Conservation (phyloP, 1,140 invertebrate species). For the Drosophila tropicalis region DNA sequence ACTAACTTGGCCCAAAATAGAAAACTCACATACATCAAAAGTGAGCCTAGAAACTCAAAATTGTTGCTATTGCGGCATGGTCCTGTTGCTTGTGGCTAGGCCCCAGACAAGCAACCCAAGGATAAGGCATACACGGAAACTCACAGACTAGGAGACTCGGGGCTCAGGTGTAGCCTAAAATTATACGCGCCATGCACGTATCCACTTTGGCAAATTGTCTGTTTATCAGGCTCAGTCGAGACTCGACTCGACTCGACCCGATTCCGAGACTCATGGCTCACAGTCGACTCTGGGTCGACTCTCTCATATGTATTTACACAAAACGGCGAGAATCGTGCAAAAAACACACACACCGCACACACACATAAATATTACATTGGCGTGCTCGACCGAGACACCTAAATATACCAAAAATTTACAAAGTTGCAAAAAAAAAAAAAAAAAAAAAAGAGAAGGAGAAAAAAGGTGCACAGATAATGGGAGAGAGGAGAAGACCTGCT, state of each 20-base stretch:
- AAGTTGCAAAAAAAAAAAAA: constrained; percentile 66
- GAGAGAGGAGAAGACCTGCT: background rate
- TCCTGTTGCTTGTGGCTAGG: constrained; percentile 15
- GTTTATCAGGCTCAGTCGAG: constrained; percentile 66
- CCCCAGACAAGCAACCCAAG: constrained; percentile 14
- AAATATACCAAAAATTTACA: constrained; percentile 82
- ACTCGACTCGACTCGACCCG: constrained; percentile 20
- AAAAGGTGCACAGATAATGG: background rate
- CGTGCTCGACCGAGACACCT: constrained; percentile 74
- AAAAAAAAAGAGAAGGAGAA: background rate
- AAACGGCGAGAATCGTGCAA: constrained; percentile 63
- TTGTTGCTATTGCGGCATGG: background rate
- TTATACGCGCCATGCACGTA: constrained; percentile 75
- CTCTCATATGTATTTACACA: constrained; percentile 65
- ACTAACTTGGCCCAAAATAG: constrained; percentile 27
- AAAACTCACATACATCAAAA: constrained; percentile 14
- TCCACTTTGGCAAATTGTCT: constrained; percentile 80
- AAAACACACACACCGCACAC: constrained; percentile 52
- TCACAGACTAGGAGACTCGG: background rate
- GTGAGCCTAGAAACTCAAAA: constrained; percentile 14
- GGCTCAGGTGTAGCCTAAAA: constrained; percentile 71
- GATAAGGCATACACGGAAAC: background rate
- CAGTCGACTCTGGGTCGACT: constrained; percentile 3
- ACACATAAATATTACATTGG: constrained; percentile 78
- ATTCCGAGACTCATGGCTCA: too few relatives aligned